Evolutionary conservation across 1,140 invertebrate species (phyloP), one percentile per base, ranked within the genome.

Genomic region (Lasioglossum albipes): DNA sequence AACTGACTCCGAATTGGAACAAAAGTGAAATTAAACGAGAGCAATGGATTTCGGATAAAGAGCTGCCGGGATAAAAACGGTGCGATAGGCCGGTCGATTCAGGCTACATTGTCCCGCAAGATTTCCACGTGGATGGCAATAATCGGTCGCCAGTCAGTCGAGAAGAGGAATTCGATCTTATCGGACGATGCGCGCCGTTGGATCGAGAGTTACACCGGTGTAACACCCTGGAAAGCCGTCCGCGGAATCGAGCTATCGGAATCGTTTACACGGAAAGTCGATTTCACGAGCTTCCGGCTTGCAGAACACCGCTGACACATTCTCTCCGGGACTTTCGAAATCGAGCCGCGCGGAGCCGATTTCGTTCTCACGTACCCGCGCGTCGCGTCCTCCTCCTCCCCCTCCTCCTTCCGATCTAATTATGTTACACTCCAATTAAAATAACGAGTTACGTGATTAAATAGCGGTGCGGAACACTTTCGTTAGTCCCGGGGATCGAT

Each of bases 211-310:
- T 7, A 57, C 10, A 57, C 4, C 7, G 16, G 7, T 4, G 41
- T 22, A 70, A 77, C 54, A 62, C 54, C 57, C 57, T 73, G 45
- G 76, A 65, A 54, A 72, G 57, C 20, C 31, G 22, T 59, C 18
- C 12, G 18, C 6, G 20, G 36, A 36, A 36, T 36, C 36, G 36
- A 36, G 7, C 45, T 49, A 65, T 66, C 62, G 76, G 70, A 66
- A 79, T 73, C 76, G 76, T 73, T 66, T 79, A 79, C 76, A 73
- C 76, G 76, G 76, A 79, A 79, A 79, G 76, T 73, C 76, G 76
- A 73, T 79, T 79, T 79, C 76, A 79, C 76, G 76, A 54, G 76
- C 76, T 79, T 79, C 76, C 76, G 68, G 76, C 16, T 54, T 22
- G 16, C 59, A 36, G 6, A 36, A 13, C 57, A 22, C 22, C 42